A percentile compares a stretch with the other conserved stretches of the same genome.
Evolutionary conservation across 2,888 invertebrate species (phyloP).

Genomic region (Apocheima hispidaria): DNA sequence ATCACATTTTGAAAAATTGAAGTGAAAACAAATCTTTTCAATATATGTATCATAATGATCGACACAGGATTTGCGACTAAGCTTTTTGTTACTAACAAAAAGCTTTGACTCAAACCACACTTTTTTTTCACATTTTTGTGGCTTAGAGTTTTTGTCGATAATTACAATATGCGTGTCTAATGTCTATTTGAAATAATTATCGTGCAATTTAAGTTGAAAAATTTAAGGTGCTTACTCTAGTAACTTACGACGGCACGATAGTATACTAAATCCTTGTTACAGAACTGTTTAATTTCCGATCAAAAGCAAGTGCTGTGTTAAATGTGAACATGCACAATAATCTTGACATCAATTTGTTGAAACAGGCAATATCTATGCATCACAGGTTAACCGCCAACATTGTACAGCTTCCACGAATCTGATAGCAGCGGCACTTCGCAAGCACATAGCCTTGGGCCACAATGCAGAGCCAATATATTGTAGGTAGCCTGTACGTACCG

Average conservation of each 20-base stretch:
- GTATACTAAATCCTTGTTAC: background rate
- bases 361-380: conserved; percentile 29
- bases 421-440: conserved; percentile 31
- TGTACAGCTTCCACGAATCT: conserved; percentile 34
- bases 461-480: conserved; percentile 36
- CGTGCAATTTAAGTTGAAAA: too few relatives aligned
- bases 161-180: too few relatives aligned
- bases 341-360: conserved; percentile 27
- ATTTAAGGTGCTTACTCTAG: too few relatives aligned
- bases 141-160: too few relatives aligned
- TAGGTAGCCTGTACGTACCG: conserved; percentile 31
- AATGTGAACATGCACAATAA: conserved; percentile 15
- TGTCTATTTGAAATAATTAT: too few relatives aligned
- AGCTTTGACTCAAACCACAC: too few relatives aligned
- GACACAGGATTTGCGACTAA: too few relatives aligned
- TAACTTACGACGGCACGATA: background rate
- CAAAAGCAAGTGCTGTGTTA: background rate
- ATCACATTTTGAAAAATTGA: too few relatives aligned
- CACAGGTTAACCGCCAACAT: conserved; percentile 29
- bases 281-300: background rate
- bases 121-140: too few relatives aligned
- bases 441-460: conserved; percentile 32
- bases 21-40: too few relatives aligned
- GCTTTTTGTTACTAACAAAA: too few relatives aligned
- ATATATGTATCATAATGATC: too few relatives aligned